These are phyloP conservation scores for Pterobdella sp. DNA, from an alignment of 2,888 invertebrate genomes.

Conservation along the genomic window DNA sequence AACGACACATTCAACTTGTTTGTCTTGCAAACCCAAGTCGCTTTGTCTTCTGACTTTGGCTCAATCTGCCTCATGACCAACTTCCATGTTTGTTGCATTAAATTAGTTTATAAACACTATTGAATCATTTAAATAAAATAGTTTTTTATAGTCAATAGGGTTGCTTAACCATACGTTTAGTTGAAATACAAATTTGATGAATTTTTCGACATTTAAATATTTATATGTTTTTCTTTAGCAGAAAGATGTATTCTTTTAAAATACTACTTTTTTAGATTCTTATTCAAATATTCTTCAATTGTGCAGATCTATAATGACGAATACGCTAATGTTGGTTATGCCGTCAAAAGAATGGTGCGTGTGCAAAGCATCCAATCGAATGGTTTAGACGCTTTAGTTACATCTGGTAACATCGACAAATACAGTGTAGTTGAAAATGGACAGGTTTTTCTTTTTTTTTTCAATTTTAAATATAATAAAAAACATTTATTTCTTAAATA, in stretches of 20 bases:
- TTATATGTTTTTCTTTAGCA: not conserved
- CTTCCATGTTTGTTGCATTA: conserved; percentile 11
- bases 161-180: too few species aligned
- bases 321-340: not conserved
- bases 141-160: too few species aligned
- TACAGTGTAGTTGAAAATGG: conserved; percentile 13
- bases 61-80: conserved; percentile 14
- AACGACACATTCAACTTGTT: not conserved
- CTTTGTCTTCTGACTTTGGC: conserved; percentile 9
- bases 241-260: not conserved
- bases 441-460: conserved; percentile 3
- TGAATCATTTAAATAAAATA: too few species aligned
- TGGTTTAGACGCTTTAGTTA: conserved; percentile 13
- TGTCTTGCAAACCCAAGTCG: conserved; percentile 11
- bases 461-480: not conserved
- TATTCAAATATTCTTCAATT: not conserved
- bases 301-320: not conserved
- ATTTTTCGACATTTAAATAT: not conserved
- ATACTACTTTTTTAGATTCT: not conserved
- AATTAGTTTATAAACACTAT: too few species aligned
- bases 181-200: not conserved
- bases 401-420: conserved; percentile 9
- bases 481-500: not conserved
- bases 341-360: not conserved
- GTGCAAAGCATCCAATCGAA: not conserved